phyloP scores from a whole-genome alignment of 2,888 invertebrate species.

The Drosophila koepferae region DNA sequence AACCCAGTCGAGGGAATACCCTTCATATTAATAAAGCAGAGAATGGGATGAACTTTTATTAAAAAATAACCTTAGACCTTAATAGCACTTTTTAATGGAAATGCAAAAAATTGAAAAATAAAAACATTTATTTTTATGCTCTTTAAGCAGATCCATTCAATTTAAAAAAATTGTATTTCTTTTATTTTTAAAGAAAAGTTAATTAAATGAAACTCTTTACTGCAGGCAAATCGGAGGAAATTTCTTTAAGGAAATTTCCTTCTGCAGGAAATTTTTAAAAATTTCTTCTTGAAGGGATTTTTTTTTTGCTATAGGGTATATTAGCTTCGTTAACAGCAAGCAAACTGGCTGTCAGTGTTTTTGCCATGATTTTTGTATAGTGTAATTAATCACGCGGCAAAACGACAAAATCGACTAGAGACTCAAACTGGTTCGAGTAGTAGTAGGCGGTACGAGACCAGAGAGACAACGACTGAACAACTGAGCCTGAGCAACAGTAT shows the following conservation, averaged over 20 bases:
- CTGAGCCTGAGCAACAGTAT: slow-evolving; percentile 48
- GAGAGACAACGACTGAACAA: background rate
- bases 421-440: slow-evolving; percentile 59
- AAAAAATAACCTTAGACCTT: too few species aligned
- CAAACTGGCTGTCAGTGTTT: slow-evolving; percentile 18
- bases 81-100: too few species aligned
- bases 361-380: slow-evolving; percentile 10
- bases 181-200: background rate
- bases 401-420: slow-evolving; percentile 50
- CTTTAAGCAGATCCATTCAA: background rate
- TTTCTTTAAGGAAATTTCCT: background rate
- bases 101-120: too few species aligned
- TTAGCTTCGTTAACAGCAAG: background rate
- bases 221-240: background rate
- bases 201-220: background rate
- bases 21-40: background rate
- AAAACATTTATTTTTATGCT: too few species aligned
- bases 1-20: too few species aligned
- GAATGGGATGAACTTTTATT: background rate
- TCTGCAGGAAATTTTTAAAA: too few species aligned
- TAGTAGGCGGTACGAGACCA: slow-evolving; percentile 39
- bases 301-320: background rate
- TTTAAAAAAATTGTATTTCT: background rate
- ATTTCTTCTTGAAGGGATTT: background rate
- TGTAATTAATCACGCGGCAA: slow-evolving; percentile 50